These are phyloP conservation scores for Halictus ligatus DNA, from an alignment of 2,888 invertebrate genomes.

Conservation along the genomic window DNA sequence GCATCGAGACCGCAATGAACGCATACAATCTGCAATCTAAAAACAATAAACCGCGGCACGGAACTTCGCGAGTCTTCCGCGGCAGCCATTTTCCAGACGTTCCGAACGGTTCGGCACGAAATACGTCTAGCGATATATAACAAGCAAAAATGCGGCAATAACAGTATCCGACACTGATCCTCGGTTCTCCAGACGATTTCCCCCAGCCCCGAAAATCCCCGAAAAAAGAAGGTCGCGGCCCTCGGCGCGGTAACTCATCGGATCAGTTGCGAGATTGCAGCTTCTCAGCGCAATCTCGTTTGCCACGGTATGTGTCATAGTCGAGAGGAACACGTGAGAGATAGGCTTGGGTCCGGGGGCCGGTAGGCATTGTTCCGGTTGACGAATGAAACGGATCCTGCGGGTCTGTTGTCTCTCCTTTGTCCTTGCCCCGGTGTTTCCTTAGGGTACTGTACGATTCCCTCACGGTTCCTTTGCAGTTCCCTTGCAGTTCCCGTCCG, in stretches of 20 bases:
- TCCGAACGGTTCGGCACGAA: not conserved
- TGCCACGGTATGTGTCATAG: slow-evolving; percentile 49
- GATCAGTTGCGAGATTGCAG: slow-evolving; percentile 53
- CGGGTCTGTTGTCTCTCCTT: slow-evolving; percentile 39
- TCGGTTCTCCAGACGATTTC: not conserved
- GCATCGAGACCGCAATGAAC: too few species aligned
- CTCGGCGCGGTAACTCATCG: slow-evolving; percentile 47
- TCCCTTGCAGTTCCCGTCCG: not conserved
- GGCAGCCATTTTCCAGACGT: not conserved
- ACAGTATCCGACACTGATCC: slow-evolving; percentile 7
- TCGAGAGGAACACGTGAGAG: not conserved
- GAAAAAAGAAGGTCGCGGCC: slow-evolving; percentile 18
- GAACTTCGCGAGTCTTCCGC: not conserved
- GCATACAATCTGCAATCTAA: too few species aligned
- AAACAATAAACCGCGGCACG: too few species aligned
- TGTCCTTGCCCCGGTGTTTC: slow-evolving; percentile 60
- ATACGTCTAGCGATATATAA: not conserved
- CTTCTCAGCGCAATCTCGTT: slow-evolving; percentile 64
- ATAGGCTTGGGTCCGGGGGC: slow-evolving; percentile 25
- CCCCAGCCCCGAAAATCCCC: not conserved
- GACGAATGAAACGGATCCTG: slow-evolving; percentile 65
- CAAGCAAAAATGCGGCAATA: slow-evolving; percentile 3
- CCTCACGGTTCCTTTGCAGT: slow-evolving; percentile 1
- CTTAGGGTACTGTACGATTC: slow-evolving; percentile 58
- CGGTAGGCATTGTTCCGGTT: slow-evolving; percentile 53